Evolutionary conservation across 2,113 vertebrate species (phyloP), one percentile per base, ranked within the genome.

Genomic region (Micromys minutus): DNA sequence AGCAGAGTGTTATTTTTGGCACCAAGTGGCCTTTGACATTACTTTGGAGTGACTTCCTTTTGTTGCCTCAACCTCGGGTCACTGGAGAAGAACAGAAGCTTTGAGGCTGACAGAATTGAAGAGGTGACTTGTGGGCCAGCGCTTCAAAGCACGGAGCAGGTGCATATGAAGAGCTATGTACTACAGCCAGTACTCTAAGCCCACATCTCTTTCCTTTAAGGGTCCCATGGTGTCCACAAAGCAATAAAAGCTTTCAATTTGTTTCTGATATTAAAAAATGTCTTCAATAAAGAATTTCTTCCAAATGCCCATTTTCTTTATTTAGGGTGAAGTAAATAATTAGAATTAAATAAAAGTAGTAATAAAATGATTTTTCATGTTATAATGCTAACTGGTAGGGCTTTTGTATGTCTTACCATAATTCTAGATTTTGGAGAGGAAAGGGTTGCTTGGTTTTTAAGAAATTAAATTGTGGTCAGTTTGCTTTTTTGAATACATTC

Each of bases 31-130:
- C 67, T 90, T 80, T 94, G 94, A 85, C 76, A 17, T 94, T 87
- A 50, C 89, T 89, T 67, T 34, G 67, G 65, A 90, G 93, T 93
- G 36, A 34, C 29, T 21, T 79, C 45, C 34, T 89, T 96, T 89
- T 90, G 84, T 86, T 96, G 59, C n/a, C 89, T 91, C 80, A 94
- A 59, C 47, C n/a, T 77, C 85, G 87, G 88, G 95, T 96, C 96
- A 94, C 87, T 90, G 75, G 90, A 96, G 93, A 95, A 91, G 87
- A 94, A 74, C 8, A 85, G 94, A 89, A 29, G 67, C 76, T 89
- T 72, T 21, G 79, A 88, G 87, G 79, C 5, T 94, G 95, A 94
- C 76, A 74, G 81, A 94, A 29, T 81, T 31, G 75, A 77, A 88
- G 75, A 86, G 90, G 87, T 94, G 87, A 77, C 83, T 76, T 83